A percentile compares a stretch with the other conserved stretches of the same genome.
These are phyloP conservation scores for Lampris megalopsis DNA, from an alignment of 2,113 vertebrate species.

Conservation along the genomic window DNA sequence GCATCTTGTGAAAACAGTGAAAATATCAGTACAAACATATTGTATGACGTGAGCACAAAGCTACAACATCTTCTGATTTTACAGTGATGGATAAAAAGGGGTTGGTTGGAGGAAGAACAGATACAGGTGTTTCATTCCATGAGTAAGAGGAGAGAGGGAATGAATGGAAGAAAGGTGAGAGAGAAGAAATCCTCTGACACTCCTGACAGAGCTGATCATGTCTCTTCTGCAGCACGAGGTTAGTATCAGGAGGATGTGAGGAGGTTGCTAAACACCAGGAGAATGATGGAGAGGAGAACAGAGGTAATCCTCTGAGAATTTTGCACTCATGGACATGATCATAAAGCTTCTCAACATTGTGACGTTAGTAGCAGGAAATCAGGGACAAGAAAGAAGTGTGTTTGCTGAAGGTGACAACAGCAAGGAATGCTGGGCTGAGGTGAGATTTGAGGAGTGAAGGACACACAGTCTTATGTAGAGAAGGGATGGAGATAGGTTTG, in stretches of 20 bases:
- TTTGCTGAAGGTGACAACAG: not conserved
- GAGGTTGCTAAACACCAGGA: not conserved
- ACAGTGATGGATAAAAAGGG: not conserved
- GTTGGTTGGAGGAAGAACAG: not conserved
- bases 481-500: not conserved
- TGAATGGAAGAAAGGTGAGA: not conserved
- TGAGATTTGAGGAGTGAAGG: conserved; percentile 13
- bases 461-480: not conserved
- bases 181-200: not conserved
- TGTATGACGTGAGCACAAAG: no score
- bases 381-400: conserved; percentile 5
- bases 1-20: not conserved
- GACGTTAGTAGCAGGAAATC: conserved; percentile 57
- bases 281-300: not conserved
- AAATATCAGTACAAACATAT: not conserved
- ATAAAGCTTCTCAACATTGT: conserved; percentile 24
- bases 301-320: conserved; percentile 6
- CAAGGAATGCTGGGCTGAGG: not conserved
- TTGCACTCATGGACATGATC: not conserved
- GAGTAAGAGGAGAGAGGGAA: not conserved
- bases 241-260: not conserved
- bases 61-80: no score
- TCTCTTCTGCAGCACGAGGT: not conserved
- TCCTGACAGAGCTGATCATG: not conserved
- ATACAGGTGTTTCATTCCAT: not conserved